These are phyloP conservation scores for Dynastes hyllus DNA, from an alignment of 2,888 invertebrate genomes.

Conservation along the genomic window DNA sequence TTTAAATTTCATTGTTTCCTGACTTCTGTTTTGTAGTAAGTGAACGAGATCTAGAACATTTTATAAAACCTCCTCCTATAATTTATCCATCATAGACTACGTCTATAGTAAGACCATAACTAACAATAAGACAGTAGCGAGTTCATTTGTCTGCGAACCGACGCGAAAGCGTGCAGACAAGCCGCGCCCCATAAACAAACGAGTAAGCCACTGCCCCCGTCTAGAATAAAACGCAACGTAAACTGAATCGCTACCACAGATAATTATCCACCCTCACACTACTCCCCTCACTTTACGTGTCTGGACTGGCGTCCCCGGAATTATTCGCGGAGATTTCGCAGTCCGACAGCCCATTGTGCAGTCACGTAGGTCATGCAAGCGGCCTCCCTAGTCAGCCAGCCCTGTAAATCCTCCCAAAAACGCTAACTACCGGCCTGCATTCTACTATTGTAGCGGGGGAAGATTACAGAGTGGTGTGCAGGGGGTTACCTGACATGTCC, in stretches of 20 bases:
- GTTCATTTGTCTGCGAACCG: too few relatives aligned
- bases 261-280: not conserved
- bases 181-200: not conserved
- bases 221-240: not conserved
- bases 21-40: too few relatives aligned
- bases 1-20: too few relatives aligned
- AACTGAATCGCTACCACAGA: not conserved
- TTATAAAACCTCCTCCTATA: too few relatives aligned
- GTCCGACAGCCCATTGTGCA: conserved; percentile 24
- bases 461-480: not conserved
- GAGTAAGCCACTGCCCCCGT: not conserved
- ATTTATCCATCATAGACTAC: too few relatives aligned
- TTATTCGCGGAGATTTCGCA: conserved; percentile 20
- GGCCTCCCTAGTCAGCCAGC: not conserved
- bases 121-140: too few relatives aligned
- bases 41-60: too few relatives aligned
- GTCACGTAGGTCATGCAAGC: conserved; percentile 32
- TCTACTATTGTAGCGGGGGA: not conserved
- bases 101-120: too few relatives aligned
- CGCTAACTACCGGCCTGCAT: not conserved
- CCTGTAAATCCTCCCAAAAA: not conserved
- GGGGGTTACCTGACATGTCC: too few relatives aligned
- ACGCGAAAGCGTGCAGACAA: not conserved
- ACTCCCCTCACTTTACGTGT: not conserved
- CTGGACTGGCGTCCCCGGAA: not conserved